phyloP scores from a whole-genome alignment of 2,888 invertebrate genomes.

The Zootermopsis nevadensis region DNA sequence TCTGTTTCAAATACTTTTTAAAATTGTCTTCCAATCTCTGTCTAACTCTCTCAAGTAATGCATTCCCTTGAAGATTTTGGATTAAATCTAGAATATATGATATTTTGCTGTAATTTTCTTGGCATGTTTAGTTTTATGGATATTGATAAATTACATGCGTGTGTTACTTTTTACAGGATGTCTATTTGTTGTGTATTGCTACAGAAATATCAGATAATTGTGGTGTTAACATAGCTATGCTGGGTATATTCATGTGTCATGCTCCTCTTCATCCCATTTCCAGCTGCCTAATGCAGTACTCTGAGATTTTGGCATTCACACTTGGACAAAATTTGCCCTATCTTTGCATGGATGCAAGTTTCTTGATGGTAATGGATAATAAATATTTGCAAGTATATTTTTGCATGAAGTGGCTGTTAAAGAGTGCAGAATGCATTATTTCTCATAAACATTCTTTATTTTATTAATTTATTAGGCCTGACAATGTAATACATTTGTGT shows the following conservation, averaged over 20 bases:
- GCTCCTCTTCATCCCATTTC: neutral
- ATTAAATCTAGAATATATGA: neutral
- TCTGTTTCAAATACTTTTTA: too few species aligned
- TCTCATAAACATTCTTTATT: too few species aligned
- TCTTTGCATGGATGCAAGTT: conserved; percentile 15
- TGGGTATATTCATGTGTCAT: neutral
- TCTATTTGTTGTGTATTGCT: conserved; percentile 8
- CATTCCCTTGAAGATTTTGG: neutral
- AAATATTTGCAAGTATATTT: neutral
- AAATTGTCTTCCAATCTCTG: too few species aligned
- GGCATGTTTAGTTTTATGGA: neutral
- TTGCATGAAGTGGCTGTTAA: neutral
- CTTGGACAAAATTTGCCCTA: neutral
- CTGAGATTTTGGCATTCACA: neutral
- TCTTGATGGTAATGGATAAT: neutral
- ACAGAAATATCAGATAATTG: neutral
- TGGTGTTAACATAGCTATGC: neutral
- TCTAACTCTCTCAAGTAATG: too few species aligned
- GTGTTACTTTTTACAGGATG: neutral
- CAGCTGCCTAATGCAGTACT: neutral
- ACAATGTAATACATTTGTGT: too few species aligned
- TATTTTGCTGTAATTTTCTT: neutral
- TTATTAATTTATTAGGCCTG: too few species aligned
- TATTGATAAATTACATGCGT: neutral
- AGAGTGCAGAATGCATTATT: too few species aligned